Evolutionary conservation across 2,797 vertebrate genomes (phyloP).

Genomic region (Catostomus latipinnis): DNA sequence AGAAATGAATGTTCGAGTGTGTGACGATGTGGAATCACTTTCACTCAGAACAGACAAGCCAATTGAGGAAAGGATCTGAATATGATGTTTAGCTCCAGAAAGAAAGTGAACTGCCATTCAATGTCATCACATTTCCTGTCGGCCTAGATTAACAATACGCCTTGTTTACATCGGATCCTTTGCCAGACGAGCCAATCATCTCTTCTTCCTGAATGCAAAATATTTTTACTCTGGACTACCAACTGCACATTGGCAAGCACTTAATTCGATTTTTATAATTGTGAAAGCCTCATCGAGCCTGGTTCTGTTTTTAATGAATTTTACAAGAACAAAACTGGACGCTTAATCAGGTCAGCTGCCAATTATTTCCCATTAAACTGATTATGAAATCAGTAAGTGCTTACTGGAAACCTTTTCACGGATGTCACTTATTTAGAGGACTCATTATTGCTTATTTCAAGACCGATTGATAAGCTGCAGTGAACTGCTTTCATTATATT

Average conservation of each 20-base stretch:
- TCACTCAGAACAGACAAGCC: conserved; percentile 34
- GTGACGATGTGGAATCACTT: conserved; percentile 18
- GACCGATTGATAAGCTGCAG: background rate
- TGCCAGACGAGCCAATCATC: background rate
- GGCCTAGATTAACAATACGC: conserved; percentile 29
- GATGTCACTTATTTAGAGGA: conserved; percentile 8
- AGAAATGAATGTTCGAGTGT: conserved; percentile 25
- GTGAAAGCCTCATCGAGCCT: background rate
- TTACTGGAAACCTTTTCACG: conserved; percentile 13
- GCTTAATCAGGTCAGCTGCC: conserved; percentile 22
- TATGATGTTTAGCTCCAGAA: conserved; percentile 26
- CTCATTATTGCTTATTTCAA: conserved; percentile 20
- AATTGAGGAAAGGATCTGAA: conserved; percentile 31
- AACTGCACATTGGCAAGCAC: background rate
- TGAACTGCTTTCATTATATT: background rate
- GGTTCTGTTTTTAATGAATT: conserved; percentile 6
- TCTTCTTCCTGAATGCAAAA: background rate
- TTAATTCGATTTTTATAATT: background rate
- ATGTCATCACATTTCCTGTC: background rate
- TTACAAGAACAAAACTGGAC: conserved; percentile 16
- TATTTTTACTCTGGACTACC: background rate
- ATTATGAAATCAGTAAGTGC: background rate
- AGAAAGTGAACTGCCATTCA: conserved; percentile 27
- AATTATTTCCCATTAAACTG: conserved; percentile 18
- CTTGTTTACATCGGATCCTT: conserved; percentile 21